A percentile compares a stretch with the other conserved stretches of the same genome.
These are phyloP conservation scores for Meghimatium bilineatum DNA, from an alignment of 2,888 invertebrate genomes.

Conservation along the genomic window DNA sequence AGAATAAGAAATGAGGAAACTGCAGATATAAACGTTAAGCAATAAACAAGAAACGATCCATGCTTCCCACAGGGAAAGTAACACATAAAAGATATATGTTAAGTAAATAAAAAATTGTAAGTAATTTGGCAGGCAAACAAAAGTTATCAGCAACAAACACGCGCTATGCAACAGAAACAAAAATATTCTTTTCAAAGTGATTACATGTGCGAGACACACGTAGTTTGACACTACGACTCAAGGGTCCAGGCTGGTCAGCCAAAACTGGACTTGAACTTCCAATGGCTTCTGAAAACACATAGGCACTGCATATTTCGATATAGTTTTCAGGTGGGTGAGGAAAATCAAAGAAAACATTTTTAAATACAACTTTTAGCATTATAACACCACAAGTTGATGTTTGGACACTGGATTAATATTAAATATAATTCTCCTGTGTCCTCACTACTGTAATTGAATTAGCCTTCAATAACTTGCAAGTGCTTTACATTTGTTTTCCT, in stretches of 20 bases:
- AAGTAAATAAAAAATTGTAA: background rate
- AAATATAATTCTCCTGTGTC: background rate
- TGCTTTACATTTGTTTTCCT: too few species aligned
- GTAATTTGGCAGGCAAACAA: slow-evolving; percentile 10
- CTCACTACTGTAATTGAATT: background rate
- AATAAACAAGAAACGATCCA: background rate
- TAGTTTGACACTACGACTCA: slow-evolving; percentile 73
- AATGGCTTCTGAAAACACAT: slow-evolving; percentile 70
- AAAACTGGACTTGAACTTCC: slow-evolving; percentile 71
- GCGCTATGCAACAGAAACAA: background rate
- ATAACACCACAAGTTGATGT: background rate
- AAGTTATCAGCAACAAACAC: background rate
- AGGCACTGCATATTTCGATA: background rate
- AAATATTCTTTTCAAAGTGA: slow-evolving; percentile 44
- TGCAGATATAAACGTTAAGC: background rate
- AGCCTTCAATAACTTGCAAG: too few species aligned
- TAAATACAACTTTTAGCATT: background rate
- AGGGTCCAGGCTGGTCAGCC: slow-evolving; percentile 72
- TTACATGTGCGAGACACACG: slow-evolving; percentile 75
- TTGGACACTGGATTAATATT: background rate
- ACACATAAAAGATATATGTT: background rate
- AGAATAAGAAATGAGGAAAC: slow-evolving; percentile 3
- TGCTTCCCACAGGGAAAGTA: background rate
- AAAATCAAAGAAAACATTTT: background rate
- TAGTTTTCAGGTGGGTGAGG: background rate